Evolutionary conservation across 2,888 invertebrate species (phyloP).

Genomic region (Lacanobia wlatinum): DNA sequence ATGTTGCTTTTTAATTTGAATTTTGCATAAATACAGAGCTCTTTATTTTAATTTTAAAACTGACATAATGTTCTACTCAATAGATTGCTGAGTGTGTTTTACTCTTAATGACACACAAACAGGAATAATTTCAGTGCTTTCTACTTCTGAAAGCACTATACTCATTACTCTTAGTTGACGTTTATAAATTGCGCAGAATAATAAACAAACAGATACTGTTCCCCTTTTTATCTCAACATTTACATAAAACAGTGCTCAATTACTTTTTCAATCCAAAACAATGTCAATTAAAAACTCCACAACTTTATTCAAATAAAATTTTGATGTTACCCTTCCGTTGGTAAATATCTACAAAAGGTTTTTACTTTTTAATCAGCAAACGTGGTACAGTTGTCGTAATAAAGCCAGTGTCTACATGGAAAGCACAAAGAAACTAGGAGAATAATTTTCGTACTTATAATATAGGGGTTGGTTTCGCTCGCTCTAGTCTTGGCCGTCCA

Average conservation of each 20-base stretch:
- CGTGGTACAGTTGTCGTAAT: conserved; percentile 61
- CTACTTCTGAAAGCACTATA: conserved; percentile 13
- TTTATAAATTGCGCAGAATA: conserved; percentile 40
- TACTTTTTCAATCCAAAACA: conserved; percentile 44
- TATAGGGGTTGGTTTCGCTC: conserved; percentile 60
- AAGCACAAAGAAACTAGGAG: conserved; percentile 68
- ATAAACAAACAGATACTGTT: conserved; percentile 42
- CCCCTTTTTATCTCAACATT: conserved; percentile 33
- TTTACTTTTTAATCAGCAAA: conserved; percentile 73
- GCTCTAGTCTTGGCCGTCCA: conserved; percentile 69
- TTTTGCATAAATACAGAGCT: too few relatives aligned
- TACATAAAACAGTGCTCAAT: conserved; percentile 46
- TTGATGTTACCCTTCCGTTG: conserved; percentile 47
- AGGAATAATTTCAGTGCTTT: conserved; percentile 1
- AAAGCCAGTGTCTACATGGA: conserved; percentile 61
- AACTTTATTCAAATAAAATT: conserved; percentile 56
- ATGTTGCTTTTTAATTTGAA: too few relatives aligned
- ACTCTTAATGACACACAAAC: neutral
- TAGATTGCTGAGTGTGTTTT: neutral
- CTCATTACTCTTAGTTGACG: conserved; percentile 32
- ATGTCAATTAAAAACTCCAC: conserved; percentile 50
- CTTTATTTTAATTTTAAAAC: too few relatives aligned
- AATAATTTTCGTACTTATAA: conserved; percentile 69
- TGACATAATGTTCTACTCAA: neutral
- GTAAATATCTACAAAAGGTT: conserved; percentile 62